These are phyloP conservation scores for Hemicrepidius hirtus DNA, from an alignment of 2,888 invertebrate genomes.

Conservation along the genomic window DNA sequence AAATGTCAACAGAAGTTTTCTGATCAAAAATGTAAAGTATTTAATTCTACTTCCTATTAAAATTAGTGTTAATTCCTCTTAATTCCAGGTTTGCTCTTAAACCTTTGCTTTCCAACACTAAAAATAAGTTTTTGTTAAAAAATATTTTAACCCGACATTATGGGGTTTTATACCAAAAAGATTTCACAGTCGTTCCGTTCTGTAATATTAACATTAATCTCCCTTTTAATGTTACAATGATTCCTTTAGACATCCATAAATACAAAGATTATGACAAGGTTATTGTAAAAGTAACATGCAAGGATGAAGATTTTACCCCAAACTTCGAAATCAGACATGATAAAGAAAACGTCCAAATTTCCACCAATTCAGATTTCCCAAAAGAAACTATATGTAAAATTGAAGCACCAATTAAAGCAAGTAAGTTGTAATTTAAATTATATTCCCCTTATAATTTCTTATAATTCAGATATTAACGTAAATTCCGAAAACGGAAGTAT, in stretches of 20 bases:
- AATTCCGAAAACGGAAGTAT: slow-evolving; percentile 61
- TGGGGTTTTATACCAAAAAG: slow-evolving; percentile 38
- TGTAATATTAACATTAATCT: slow-evolving; percentile 64
- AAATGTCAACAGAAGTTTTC: no score
- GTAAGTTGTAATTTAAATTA: slow-evolving; percentile 56
- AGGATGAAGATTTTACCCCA: slow-evolving; percentile 3
- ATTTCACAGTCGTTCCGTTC: slow-evolving; percentile 59
- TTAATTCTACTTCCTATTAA: no score
- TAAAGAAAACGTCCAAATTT: slow-evolving; percentile 59
- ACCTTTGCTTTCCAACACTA: no score
- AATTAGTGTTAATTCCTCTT: no score
- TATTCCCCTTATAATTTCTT: slow-evolving; percentile 4
- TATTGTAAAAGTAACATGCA: slow-evolving; percentile 56
- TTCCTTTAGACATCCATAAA: slow-evolving; percentile 65
- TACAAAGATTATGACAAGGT: slow-evolving; percentile 65
- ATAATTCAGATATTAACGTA: slow-evolving; percentile 62
- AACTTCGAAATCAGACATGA: slow-evolving; percentile 45
- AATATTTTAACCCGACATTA: not conserved
- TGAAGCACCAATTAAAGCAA: slow-evolving; percentile 67
- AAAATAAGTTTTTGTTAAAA: not conserved
- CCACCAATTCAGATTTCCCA: slow-evolving; percentile 41
- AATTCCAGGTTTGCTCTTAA: no score
- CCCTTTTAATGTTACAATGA: slow-evolving; percentile 63
- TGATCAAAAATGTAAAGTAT: no score
- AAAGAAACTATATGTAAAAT: slow-evolving; percentile 59